Base-by-base conservation (phyloP, 2,113 vertebrate genomes). In the Verasper variegatus region DNA sequence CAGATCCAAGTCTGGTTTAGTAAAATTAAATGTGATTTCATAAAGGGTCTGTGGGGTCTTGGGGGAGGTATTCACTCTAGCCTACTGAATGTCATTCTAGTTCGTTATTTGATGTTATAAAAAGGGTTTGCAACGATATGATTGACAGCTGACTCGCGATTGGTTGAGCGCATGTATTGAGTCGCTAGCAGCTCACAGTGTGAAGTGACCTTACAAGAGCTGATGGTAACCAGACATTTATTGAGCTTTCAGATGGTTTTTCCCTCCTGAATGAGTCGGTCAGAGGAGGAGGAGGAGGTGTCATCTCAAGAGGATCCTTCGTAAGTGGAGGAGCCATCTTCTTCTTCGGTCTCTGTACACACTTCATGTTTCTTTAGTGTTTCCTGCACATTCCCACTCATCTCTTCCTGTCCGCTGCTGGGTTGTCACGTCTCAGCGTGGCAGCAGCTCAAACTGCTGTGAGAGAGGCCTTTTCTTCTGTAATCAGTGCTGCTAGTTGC, bases 191-290 rank as follows among this genome's bases (percentile, higher is more conserved):
- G 35, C 8, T 37, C 35, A 37, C 35, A 37, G 35, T 31, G 31
- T 31, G 6, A 31, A 73, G 42, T 42, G 49, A 23, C 21, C 23
- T 81, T 74, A 81, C 58, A 45, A 78, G 63, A 31, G 64, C 60
- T 73, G 78, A 73, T 67, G 26, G 26, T 54, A 74, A 74, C 72
- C 67, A 80, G 81, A 84, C 76, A 70, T 86, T 86, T 75, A 68
- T 81, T 75, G 21, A 63, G 75, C 65, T 63, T 71, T 47, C 35
- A 37, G 5, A 31, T 31, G 31, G 7, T 31, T 31, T 31, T 31
- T 7, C 31, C 7, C 7, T 60, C 75, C 68, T 59, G 81, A 82
- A 37, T 75, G 74, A 82, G 52, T 52, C 5, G 20, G 52, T 42
- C 26, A 11, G 10, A 42, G 40, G 40, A 42, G 14, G 62, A 76